Base-by-base conservation (phyloP, 1,140 invertebrate genomes). In the Ceratina calcarata region DNA sequence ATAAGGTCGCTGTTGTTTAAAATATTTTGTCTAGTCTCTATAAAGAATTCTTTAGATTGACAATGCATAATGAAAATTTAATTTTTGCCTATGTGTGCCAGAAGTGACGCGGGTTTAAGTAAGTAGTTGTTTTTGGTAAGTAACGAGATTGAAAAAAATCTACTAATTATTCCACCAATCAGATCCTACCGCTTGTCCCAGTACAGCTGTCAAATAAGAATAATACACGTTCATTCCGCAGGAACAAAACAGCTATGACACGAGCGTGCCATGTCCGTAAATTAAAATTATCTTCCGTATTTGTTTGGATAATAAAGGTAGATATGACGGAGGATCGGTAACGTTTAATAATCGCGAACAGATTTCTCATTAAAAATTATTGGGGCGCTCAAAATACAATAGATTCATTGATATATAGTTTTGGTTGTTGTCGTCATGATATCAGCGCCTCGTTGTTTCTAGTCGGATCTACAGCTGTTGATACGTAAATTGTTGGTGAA, bases 401-500 rank as follows among this genome's bases (percentile, higher is more conserved):
- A n/a, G 53, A 32, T 49, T 70, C 32, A 16, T 20, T 64, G 8
- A 69, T 51, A 66, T 66, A 15, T 74, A 78, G 88, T 91, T 90
- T 68, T 60, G 10, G 45, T 45, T 74, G 83, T 20, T 60, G 73
- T 88, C 89, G 84, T 82, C n/a, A 64, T 71, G 80, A 69, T 74
- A 80, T 60, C 85, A 89, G 88, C 87, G 89, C 89, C 85, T 62
- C 62, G 62, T 74, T 85, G 55, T 58, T 51, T 72, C 27, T 60
- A 66, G 75, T 24, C 18, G 51, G 66, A 62, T 78, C 53, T 73
- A 74, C 78, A 68, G 68, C 80, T 85, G 80, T 71, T 86, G 84
- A 80, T 61, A 87, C 80, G 85, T 86, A 88, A 89, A 89, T 88
- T 88, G 68, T 86, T 58, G 65, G 86, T 88, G 72, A 49, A 60